Conservation (phyloP, 1,140 invertebrate genomes). For the Aphaenogaster ashmeadi region DNA sequence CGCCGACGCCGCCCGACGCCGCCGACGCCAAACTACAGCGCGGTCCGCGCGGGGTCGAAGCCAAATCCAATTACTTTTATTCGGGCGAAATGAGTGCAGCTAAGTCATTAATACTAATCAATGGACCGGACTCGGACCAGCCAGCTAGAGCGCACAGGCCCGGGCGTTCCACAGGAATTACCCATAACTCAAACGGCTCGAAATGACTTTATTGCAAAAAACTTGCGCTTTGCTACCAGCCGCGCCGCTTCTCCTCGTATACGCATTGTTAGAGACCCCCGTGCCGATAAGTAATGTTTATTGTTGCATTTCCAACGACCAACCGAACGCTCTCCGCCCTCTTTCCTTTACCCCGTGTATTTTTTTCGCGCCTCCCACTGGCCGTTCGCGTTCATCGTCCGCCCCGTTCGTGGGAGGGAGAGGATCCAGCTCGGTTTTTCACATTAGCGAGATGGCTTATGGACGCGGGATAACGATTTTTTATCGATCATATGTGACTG, state of each 20-base stretch:
- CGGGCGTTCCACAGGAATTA: conserved; percentile 83
- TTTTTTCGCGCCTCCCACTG: conserved; percentile 56
- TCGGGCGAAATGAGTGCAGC: conserved; percentile 88
- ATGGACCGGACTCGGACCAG: conserved; percentile 78
- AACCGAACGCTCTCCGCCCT: conserved; percentile 47
- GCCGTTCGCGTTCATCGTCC: conserved; percentile 36
- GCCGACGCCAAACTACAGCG: conserved; percentile 71
- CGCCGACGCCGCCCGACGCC: conserved; percentile 76
- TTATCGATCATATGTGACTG: conserved; percentile 70
- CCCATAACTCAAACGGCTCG: conserved; percentile 86
- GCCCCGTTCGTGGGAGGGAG: conserved; percentile 24
- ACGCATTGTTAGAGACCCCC: conserved; percentile 84
- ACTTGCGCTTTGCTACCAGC: conserved; percentile 80
- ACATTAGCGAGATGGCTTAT: conserved; percentile 81
- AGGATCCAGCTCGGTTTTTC: conserved; percentile 78
- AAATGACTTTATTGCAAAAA: conserved; percentile 87
- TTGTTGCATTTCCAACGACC: conserved; percentile 85
- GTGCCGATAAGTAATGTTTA: conserved; percentile 87
- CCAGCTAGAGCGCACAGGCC: conserved; percentile 55
- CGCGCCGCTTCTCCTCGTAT: conserved; percentile 73
- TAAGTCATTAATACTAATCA: conserved; percentile 88
- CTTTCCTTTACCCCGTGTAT: conserved; percentile 3
- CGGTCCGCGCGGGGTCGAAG: conserved; percentile 82
- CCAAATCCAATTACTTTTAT: conserved; percentile 88
- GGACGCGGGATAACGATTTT: conserved; percentile 78